Percentiles rank a stretch among this genome's conserved stretches.
Conservation (phyloP, 2,113 vertebrate genomes). For the Leptobrachium ailaonicum region DNA sequence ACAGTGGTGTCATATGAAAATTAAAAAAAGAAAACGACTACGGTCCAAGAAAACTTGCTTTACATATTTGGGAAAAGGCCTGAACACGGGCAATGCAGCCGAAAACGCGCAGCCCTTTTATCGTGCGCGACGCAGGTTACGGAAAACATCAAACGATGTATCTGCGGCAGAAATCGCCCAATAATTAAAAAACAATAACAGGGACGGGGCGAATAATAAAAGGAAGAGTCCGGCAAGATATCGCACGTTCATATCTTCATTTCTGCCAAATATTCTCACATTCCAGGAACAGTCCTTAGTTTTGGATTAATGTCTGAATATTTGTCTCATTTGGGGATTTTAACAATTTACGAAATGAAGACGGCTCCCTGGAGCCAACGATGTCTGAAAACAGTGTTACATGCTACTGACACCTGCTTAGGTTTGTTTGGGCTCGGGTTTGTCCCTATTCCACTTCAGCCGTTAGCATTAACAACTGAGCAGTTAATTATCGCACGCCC, state of each 20-base stretch:
- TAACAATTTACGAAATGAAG: neutral
- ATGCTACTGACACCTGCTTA: no score
- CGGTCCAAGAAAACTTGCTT: constrained; percentile 53
- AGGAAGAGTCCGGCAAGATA: neutral
- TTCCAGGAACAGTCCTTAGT: neutral
- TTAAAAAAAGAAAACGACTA: constrained; percentile 44
- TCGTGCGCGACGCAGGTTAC: neutral
- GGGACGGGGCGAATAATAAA: neutral
- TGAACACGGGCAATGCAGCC: neutral
- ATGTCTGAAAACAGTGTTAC: no score
- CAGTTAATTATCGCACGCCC: no score
- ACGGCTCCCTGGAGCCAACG: neutral
- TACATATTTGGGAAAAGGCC: constrained; percentile 28
- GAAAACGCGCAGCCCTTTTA: neutral
- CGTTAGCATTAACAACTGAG: no score
- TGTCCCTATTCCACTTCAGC: no score
- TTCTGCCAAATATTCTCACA: neutral
- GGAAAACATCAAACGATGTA: neutral
- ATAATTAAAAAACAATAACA: neutral
- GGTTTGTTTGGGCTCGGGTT: no score
- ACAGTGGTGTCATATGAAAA: constrained; percentile 52
- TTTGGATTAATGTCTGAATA: neutral
- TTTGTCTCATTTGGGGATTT: neutral
- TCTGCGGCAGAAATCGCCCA: neutral
- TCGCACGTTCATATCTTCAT: neutral